Conservation (phyloP, 2,888 invertebrate genomes). For the Lycaena phlaeas region DNA sequence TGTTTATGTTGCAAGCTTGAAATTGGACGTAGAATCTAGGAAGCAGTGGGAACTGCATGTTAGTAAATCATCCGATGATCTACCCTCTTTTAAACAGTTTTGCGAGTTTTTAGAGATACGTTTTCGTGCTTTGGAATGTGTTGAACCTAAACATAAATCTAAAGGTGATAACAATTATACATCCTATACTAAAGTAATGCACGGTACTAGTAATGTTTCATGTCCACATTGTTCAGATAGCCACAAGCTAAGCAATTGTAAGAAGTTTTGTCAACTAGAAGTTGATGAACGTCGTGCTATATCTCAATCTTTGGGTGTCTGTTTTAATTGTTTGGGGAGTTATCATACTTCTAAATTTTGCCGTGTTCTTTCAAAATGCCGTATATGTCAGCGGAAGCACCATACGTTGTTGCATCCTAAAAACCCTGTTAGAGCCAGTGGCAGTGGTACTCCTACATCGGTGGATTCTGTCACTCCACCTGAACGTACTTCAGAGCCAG, state of each 20-base stretch:
- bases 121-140: slow-evolving; percentile 11
- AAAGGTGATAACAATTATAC: neutral
- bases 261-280: neutral
- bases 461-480: neutral
- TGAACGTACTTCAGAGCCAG: neutral
- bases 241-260: neutral
- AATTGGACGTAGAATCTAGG: slow-evolving; percentile 16
- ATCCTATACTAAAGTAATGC: neutral
- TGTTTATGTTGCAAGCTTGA: slow-evolving; percentile 13
- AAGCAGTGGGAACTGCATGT: slow-evolving; percentile 12
- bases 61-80: slow-evolving; percentile 5
- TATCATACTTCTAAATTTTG: too few relatives aligned
- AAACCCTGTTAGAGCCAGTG: neutral
- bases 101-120: slow-evolving; percentile 10
- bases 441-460: neutral
- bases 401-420: neutral
- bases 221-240: neutral
- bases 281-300: neutral
- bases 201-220: neutral
- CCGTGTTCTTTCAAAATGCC: too few relatives aligned
- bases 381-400: neutral
- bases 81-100: slow-evolving; percentile 10
- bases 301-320: too few relatives aligned
- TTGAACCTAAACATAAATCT: slow-evolving; percentile 5
- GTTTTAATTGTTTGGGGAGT: too few relatives aligned